Evolutionary conservation across 2,888 invertebrate species (phyloP), one percentile per base, ranked within the genome.

Genomic region (Halictus quadricinctus): DNA sequence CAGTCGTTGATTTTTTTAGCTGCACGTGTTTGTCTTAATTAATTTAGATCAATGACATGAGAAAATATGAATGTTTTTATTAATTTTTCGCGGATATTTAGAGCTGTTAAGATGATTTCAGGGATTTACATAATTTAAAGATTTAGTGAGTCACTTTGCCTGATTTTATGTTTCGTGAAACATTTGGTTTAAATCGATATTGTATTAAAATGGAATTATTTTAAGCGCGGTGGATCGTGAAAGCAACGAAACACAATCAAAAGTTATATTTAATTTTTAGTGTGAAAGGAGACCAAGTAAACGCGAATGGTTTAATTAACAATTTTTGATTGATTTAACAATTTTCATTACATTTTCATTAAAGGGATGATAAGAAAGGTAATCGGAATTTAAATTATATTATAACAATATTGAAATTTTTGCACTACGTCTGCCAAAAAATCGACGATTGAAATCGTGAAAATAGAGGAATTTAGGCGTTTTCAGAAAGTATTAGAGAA

Each of bases 181-280:
- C 21, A 41, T 69, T 70, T 43, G 18, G n/a, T 36, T 77, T 50
- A 48, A 12, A 64, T 69, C 13, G n/a, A 36, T 76, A 15, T 69
- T 54, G 25, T n/a, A 29, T 58, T 78, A 72, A 25, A 70, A 70
- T 36, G 25, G 54, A 70, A 46, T 76, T 64, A 70, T 70, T 69
- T 69, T 41, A 69, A 25, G 21, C 36, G 46, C 18, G 6, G 8
- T 25, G 36, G 41, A 25, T 70, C 18, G 41, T 43, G 43, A 70
- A 43, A 43, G n/a, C 25, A n/a, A n/a, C 6, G 12, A 10, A 43
- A 43, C n/a, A 10, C 43, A 13, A n/a, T n/a, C n/a, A 12, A n/a
- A 70, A 13, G 13, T 13, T 43, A 0, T n/a, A n/a, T 70, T 70
- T 43, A n/a, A 70, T 43, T 41, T 21, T 69, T 21, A 12, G 21